Conservation (phyloP, 2,797 vertebrate genomes). For the Tauraco hartlaubi region DNA sequence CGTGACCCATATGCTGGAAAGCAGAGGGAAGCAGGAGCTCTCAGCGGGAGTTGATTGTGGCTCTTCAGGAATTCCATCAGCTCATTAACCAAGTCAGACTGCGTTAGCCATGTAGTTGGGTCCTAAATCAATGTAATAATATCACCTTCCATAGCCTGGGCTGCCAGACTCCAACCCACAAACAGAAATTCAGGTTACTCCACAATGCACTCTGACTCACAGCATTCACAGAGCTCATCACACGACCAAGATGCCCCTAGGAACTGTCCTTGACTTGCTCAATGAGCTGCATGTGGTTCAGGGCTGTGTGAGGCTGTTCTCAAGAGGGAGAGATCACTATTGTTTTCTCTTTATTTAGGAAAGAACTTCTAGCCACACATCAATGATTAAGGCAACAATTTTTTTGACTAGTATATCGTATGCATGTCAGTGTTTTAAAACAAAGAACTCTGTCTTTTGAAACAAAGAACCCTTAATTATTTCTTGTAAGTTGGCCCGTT, state of each 20-base stretch:
- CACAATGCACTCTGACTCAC: background rate
- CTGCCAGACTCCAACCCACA: background rate
- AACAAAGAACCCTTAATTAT: background rate
- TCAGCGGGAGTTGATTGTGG: background rate
- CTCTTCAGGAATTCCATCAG: background rate
- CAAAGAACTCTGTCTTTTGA: background rate
- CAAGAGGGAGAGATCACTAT: background rate
- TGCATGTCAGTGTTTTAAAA: background rate
- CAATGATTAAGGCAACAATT: background rate
- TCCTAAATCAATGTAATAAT: background rate
- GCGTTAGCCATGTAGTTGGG: background rate
- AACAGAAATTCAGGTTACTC: background rate
- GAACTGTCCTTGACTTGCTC: background rate
- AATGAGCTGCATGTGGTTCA: background rate
- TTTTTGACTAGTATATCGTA: background rate
- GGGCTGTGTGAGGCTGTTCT: background rate
- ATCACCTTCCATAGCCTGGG: background rate
- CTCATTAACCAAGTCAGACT: background rate
- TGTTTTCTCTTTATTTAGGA: background rate
- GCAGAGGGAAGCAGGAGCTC: background rate
- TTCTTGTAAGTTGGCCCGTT: background rate
- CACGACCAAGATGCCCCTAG: background rate
- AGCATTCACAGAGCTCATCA: background rate
- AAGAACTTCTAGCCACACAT: background rate
- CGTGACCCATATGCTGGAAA: background rate